Percentiles rank a stretch among this genome's conserved stretches.
Conservation (phyloP, 35 echinoderm and acorn worm genomes). For the Heliocidaris tuberculata region DNA sequence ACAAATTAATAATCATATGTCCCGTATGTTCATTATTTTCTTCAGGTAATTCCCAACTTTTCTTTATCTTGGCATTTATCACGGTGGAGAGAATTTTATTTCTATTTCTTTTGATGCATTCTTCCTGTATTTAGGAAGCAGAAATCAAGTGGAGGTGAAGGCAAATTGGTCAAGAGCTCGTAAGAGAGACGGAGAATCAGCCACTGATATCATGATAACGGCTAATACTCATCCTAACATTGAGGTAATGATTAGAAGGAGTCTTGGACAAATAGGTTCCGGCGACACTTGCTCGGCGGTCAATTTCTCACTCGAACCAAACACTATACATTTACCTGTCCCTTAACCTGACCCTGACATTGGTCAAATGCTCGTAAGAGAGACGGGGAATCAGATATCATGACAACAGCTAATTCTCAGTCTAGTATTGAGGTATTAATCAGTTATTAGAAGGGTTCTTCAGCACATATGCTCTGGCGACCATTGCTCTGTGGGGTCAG, state of each 20-base stretch:
- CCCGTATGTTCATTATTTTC: too few relatives aligned
- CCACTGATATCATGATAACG: conserved; percentile 89
- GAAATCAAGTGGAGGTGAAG: conserved; percentile 85
- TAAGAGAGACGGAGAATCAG: conserved; percentile 80
- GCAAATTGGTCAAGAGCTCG: conserved; percentile 79
- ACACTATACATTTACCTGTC: neutral
- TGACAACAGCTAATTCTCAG: too few relatives aligned
- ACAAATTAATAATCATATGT: too few relatives aligned
- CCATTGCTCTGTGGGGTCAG: too few relatives aligned
- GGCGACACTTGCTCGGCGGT: neutral
- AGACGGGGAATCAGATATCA: too few relatives aligned
- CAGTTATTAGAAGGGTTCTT: too few relatives aligned
- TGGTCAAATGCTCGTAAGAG: neutral
- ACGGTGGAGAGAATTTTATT: too few relatives aligned
- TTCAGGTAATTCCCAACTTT: too few relatives aligned
- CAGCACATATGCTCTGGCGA: too few relatives aligned
- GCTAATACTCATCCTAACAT: conserved; percentile 75
- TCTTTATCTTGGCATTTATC: too few relatives aligned
- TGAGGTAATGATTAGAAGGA: conserved; percentile 58
- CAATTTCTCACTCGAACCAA: neutral
- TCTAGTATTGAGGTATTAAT: too few relatives aligned
- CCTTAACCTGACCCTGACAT: too few relatives aligned
- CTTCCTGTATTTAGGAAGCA: conserved; percentile 58
- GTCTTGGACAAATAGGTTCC: neutral
- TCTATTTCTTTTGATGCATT: neutral